A percentile compares a stretch with the other conserved stretches of the same genome.
phyloP scores from a whole-genome alignment of 1,140 invertebrate genomes.

The Drosophila pectinifera region DNA sequence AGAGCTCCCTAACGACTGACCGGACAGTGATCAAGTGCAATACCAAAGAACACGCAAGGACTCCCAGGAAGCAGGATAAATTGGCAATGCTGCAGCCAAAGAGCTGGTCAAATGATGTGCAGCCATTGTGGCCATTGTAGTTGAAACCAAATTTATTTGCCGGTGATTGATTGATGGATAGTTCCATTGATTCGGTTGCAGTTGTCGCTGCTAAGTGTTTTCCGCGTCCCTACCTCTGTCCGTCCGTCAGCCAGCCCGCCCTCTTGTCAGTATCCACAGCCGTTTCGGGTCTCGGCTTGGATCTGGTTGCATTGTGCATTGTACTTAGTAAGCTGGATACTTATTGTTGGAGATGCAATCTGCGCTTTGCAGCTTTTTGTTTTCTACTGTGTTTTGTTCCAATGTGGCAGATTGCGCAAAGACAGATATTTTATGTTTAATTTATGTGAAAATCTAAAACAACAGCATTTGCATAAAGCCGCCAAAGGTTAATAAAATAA shows the following conservation, averaged over 20 bases:
- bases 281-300: conserved; percentile 27
- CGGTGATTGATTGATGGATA: conserved; percentile 79
- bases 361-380: conserved; percentile 53
- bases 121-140: conserved; percentile 15
- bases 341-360: conserved; percentile 74
- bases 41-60: conserved; percentile 4
- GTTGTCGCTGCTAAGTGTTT: conserved; percentile 24
- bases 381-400: conserved; percentile 30
- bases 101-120: conserved; percentile 4
- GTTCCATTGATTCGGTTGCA: conserved; percentile 75
- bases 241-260: conserved; percentile 14
- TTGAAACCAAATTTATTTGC: conserved; percentile 75
- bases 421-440: conserved; percentile 66
- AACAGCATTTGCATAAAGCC: background rate
- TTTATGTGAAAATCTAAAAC: conserved; percentile 70
- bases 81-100: background rate
- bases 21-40: conserved; percentile 14
- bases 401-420: conserved; percentile 57
- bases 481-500: conserved; percentile 21
- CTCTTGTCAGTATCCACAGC: conserved; percentile 16
- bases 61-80: background rate
- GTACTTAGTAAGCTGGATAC: conserved; percentile 69
- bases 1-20: background rate
- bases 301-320: conserved; percentile 56
- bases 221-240: conserved; percentile 16